phyloP scores from a whole-genome alignment of 64 coral and sea anemone genomes.

The Montipora efflorescens region DNA sequence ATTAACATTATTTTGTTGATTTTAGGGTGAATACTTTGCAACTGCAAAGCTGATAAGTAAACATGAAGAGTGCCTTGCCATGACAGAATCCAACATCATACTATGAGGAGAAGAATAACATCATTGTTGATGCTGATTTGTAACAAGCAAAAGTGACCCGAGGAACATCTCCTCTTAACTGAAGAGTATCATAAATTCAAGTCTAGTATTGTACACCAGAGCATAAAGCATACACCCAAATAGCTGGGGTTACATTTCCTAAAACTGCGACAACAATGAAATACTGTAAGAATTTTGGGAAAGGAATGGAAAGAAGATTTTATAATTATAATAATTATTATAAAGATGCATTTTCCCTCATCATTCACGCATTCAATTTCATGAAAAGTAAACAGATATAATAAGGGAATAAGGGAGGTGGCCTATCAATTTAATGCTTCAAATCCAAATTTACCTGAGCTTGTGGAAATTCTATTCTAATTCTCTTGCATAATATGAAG shows the following conservation, averaged over 20 bases:
- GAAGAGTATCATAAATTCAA: neutral
- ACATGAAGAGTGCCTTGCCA: constrained; percentile 36
- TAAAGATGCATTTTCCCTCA: too few species aligned
- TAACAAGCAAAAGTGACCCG: neutral
- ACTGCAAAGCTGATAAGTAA: constrained; percentile 57
- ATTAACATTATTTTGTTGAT: neutral
- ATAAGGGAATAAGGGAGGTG: too few species aligned
- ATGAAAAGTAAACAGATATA: too few species aligned
- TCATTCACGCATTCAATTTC: too few species aligned
- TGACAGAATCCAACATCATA: constrained; percentile 58
- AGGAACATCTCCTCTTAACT: neutral
- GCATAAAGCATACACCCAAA: neutral
- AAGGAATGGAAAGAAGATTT: too few species aligned
- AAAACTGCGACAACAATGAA: too few species aligned
- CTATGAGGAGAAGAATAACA: neutral
- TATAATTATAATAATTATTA: too few species aligned
- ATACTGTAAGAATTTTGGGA: too few species aligned
- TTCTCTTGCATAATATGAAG: too few species aligned
- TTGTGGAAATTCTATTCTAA: too few species aligned
- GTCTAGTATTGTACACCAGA: neutral
- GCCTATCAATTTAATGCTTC: too few species aligned
- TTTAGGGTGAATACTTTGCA: constrained; percentile 53
- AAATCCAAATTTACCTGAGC: too few species aligned
- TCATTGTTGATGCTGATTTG: neutral
- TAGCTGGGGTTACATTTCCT: neutral